Evolutionary conservation across 2,888 invertebrate genomes (phyloP).

Genomic region (Allygus modestus): DNA sequence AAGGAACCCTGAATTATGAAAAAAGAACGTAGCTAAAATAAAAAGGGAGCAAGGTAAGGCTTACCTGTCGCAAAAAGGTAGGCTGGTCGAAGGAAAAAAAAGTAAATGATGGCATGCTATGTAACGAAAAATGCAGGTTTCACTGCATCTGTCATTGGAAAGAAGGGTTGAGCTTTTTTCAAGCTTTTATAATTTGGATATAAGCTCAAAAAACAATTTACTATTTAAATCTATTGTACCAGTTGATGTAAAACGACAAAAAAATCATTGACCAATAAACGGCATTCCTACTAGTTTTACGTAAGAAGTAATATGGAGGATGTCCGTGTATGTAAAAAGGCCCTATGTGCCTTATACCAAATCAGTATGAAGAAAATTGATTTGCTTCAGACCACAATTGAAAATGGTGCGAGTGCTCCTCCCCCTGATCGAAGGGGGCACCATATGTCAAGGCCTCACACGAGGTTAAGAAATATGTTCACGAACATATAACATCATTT

Average conservation of each 20-base stretch:
- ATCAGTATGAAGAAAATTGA: conserved; percentile 37
- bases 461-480: neutral
- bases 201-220: conserved; percentile 34
- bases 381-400: neutral
- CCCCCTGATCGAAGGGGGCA: conserved; percentile 17
- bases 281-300: neutral
- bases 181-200: conserved; percentile 35
- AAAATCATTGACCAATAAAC: neutral
- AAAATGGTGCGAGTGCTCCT: conserved; percentile 34
- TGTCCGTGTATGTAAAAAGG: conserved; percentile 45
- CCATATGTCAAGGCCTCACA: conserved; percentile 30
- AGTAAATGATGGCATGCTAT: neutral
- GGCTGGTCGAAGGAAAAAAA: neutral
- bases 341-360: conserved; percentile 27
- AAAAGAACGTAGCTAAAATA: neutral
- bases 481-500: conserved; percentile 12
- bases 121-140: conserved; percentile 21
- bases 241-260: neutral
- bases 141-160: neutral
- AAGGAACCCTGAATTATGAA: neutral
- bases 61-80: conserved; percentile 31
- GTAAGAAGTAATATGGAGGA: neutral
- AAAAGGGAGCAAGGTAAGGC: neutral
- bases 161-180: neutral
- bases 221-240: conserved; percentile 13